phyloP scores from a whole-genome alignment of 1,140 invertebrate genomes.

The Papilio xuthus region DNA sequence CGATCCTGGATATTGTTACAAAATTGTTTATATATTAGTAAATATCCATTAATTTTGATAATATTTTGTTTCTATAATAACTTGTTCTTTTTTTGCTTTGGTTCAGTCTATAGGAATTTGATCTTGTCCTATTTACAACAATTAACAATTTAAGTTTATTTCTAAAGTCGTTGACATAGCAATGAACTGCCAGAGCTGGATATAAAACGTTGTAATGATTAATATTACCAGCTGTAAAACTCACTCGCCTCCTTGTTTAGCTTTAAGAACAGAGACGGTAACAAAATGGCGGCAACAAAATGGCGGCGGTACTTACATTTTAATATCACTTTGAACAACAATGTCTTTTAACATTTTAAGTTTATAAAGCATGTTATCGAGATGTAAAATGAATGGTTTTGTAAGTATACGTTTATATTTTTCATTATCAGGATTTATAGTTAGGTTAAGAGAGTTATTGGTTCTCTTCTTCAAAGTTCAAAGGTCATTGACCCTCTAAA shows the following conservation, averaged over 20 bases:
- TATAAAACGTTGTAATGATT: neutral
- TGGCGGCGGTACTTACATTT: neutral
- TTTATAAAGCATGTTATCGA: neutral
- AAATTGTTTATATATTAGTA: too few species aligned
- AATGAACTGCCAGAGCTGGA: neutral
- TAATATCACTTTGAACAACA: neutral
- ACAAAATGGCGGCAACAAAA: slow-evolving; percentile 18
- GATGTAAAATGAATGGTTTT: neutral
- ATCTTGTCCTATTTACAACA: neutral
- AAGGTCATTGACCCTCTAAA: too few species aligned
- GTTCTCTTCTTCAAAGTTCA: too few species aligned
- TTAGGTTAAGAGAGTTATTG: too few species aligned
- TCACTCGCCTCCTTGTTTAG: neutral
- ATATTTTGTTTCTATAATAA: too few species aligned
- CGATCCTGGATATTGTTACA: neutral
- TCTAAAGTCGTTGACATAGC: neutral
- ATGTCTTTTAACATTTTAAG: neutral
- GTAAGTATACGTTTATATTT: neutral
- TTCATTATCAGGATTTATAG: too few species aligned
- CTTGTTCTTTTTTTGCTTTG: neutral
- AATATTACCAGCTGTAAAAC: neutral
- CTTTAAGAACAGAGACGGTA: neutral
- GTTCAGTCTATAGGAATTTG: neutral
- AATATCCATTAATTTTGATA: too few species aligned
- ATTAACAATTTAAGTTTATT: neutral